Conservation (phyloP, 1,140 invertebrate species). For the Tetramorium alpestre region DNA sequence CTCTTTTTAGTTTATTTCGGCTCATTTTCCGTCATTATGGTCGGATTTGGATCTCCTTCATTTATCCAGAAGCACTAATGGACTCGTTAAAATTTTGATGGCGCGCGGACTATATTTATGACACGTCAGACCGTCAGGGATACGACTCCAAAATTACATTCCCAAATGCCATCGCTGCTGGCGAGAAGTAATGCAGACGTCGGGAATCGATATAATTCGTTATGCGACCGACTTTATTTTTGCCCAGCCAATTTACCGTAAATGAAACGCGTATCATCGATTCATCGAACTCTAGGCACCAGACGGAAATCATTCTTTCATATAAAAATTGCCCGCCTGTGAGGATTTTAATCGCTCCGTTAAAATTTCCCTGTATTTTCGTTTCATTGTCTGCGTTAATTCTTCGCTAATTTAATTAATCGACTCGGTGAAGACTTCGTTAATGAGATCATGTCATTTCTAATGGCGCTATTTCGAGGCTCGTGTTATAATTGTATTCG, state of each 20-base stretch:
- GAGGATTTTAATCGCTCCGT: background rate
- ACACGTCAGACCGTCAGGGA: slow-evolving; percentile 35
- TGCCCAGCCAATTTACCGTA: slow-evolving; percentile 11
- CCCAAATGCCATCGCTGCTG: slow-evolving; percentile 34
- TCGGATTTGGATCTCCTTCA: slow-evolving; percentile 39
- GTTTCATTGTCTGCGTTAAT: background rate
- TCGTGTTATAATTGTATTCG: slow-evolving; percentile 31
- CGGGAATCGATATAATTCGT: slow-evolving; percentile 57
- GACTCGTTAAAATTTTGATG: slow-evolving; percentile 54
- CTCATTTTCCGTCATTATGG: slow-evolving; percentile 43
- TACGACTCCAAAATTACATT: slow-evolving; percentile 51
- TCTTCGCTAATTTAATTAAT: slow-evolving; percentile 13
- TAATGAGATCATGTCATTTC: slow-evolving; percentile 27
- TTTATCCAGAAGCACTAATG: slow-evolving; percentile 49
- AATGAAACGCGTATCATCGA: slow-evolving; percentile 43
- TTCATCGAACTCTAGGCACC: slow-evolving; percentile 1
- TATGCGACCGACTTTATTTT: slow-evolving; percentile 50
- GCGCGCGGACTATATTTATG: slow-evolving; percentile 53
- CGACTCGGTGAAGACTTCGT: background rate
- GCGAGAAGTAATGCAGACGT: slow-evolving; percentile 51
- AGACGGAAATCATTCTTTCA: slow-evolving; percentile 18
- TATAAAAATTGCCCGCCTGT: background rate
- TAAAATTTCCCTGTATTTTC: background rate
- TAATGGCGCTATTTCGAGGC: slow-evolving; percentile 22
- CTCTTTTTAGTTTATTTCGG: slow-evolving; percentile 30